Base-by-base conservation (phyloP, 2,113 vertebrate genomes). In the Bubalus kerabau region DNA sequence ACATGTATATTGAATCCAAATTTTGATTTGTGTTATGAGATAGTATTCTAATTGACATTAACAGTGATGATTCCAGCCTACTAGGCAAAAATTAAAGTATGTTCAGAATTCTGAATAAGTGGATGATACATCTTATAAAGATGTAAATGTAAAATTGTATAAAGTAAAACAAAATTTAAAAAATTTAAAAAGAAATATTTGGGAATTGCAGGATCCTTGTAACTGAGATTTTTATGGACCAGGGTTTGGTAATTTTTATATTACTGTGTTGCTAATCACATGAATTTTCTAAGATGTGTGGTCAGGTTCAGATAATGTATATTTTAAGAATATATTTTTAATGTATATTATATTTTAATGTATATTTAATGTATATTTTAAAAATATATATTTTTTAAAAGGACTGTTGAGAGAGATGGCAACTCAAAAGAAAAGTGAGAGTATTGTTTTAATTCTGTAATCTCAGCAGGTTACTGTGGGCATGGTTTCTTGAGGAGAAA, bases 51-150 rank as follows among this genome's bases (percentile, higher is more conserved):
- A 94, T 71, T 86, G 76, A 67, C 80, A 54, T 36, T 92, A 95
- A 87, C 11, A 78, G 24, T 62, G 52, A 50, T 67, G 74, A 92
- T 81, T 8, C 8, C 36, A 78, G 71, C 54, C 28, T 94, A 56
- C 40, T 46, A 90, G 32, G 62, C 19, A 95, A 82, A 90, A 43
- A 43, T 32, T 89, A 82, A 91, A 67, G 78, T 91, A 23, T 81
- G 48, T 94, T 95, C 54, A 89, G 40, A 93, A 94, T 89, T 92
- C 78, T 90, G 43, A n/a, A 40, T 54, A 23, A 88, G 26, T 92
- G 23, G 50, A 23, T 59, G 56, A 83, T 94, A 19, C 14, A 48
- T 80, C 50, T 78, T 92, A 60, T 23, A 80, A 54, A 96, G 54
- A 60, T 71, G 94, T 94, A 76, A 64, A 67, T 87, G 36, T 92